Conservation (phyloP, 2,888 invertebrate species). For the Melinaea menophilus region DNA sequence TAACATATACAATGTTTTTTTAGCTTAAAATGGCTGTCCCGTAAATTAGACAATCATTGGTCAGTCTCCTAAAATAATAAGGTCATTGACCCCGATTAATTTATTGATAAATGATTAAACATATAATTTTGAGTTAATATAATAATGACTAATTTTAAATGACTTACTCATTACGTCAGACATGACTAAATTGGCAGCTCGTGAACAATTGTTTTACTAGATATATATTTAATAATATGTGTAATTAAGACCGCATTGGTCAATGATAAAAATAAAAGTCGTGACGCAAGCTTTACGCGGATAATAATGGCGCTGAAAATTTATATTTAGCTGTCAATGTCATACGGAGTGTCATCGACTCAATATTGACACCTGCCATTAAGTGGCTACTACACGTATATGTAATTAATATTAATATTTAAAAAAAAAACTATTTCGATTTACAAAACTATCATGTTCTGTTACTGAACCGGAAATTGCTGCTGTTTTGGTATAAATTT, state of each 20-base stretch:
- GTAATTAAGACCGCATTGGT: slow-evolving; percentile 6
- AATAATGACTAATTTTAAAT: no score
- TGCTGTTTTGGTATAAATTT: slow-evolving; percentile 13
- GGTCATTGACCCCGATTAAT: slow-evolving; percentile 20
- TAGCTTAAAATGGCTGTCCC: slow-evolving; percentile 47
- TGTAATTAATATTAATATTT: not conserved
- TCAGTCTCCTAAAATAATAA: slow-evolving; percentile 19
- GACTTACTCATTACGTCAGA: no score
- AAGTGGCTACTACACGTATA: no score
- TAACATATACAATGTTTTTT: slow-evolving; percentile 48
- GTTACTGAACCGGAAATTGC: slow-evolving; percentile 15
- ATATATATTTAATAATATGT: no score
- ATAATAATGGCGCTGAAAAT: slow-evolving; percentile 28
- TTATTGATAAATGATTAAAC: not conserved
- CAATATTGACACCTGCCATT: no score
- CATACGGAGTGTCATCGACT: slow-evolving; percentile 35
- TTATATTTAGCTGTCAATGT: slow-evolving; percentile 60
- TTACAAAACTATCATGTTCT: slow-evolving; percentile 5
- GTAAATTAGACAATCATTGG: slow-evolving; percentile 32
- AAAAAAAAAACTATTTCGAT: slow-evolving; percentile 4
- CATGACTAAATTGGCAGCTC: no score
- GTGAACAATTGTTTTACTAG: no score
- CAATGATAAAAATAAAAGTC: slow-evolving; percentile 16
- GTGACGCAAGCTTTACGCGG: slow-evolving; percentile 16
- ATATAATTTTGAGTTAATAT: no score